A percentile compares a stretch with the other conserved stretches of the same genome.
Evolutionary conservation across 2,888 invertebrate genomes (phyloP).

Genomic region (Netelia inedita): DNA sequence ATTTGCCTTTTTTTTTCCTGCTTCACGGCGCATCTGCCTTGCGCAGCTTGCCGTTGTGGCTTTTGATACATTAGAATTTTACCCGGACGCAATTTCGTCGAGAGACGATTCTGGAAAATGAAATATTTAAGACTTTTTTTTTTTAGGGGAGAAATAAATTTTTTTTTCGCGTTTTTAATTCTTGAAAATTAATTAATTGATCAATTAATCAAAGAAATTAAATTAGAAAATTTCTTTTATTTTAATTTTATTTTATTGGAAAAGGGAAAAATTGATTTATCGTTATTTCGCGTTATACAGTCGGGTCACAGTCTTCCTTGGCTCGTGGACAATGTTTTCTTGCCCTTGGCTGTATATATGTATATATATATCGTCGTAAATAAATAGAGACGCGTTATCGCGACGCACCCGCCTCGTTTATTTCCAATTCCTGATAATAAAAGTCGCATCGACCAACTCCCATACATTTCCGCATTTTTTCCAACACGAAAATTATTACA

Average conservation of each 20-base stretch:
- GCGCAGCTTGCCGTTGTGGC: background rate
- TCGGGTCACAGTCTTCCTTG: background rate
- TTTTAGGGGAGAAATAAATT: background rate
- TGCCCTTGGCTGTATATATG: slow-evolving; percentile 35
- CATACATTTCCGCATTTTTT: slow-evolving; percentile 56
- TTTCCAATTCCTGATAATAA: slow-evolving; percentile 72
- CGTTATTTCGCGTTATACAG: slow-evolving; percentile 22
- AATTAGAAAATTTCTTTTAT: background rate
- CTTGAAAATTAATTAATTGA: background rate
- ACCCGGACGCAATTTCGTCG: background rate
- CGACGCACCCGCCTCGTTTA: slow-evolving; percentile 74
- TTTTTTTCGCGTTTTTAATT: background rate
- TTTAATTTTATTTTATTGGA: background rate
- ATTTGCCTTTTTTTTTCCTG: background rate
- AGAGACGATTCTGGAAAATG: background rate
- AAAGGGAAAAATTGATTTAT: background rate
- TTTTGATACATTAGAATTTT: background rate
- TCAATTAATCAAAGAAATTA: background rate
- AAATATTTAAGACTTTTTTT: background rate
- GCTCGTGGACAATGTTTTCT: slow-evolving; percentile 1
- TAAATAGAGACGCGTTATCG: slow-evolving; percentile 70
- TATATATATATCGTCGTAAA: background rate
- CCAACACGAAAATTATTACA: background rate
- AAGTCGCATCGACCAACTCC: slow-evolving; percentile 64
- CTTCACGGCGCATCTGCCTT: slow-evolving; percentile 9